Base-by-base conservation (phyloP, 2,113 vertebrate species). In the Nothobranchius kuhntae region DNA sequence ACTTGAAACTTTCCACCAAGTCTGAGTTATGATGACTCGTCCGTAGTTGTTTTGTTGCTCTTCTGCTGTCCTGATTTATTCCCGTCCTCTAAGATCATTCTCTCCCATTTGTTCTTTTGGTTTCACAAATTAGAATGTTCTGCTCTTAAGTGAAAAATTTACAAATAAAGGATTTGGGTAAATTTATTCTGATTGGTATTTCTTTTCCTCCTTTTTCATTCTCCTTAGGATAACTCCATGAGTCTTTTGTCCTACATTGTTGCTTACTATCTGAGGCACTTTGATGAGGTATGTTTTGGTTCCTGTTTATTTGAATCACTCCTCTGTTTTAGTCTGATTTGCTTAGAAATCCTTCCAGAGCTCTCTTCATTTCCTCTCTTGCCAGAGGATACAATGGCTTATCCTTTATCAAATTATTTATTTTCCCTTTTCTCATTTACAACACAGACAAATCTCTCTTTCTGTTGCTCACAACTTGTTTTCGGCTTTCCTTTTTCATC, bases 191-290 rank as follows among this genome's bases (percentile, higher is more conserved):
- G 61, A 68, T 83, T 53, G 70, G 84, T 71, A 81, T 88, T 81
- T 59, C 68, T 85, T 70, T 82, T 88, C 66, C 84, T 82, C 83
- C 83, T 83, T 88, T 85, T 82, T 84, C 84, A 81, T 87, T 21
- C 10, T 21, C 10, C 15, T 14, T 93, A 99, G 97, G 96, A 99
- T 89, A 98, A 96, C 89, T 96, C 94, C 87, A 94, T 92, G 85
- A 98, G 95, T 88, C 95, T 99, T 87, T 91, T 99, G 36, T 96
- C 94, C n/a, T 99, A 97, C 71, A 95, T 97, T 51, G 96, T 98
- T 77, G 94, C 96, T 26, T 98, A 97, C 91, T 98, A 97, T 92
- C 92, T 99, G 75, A 95, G 92, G 81, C 96, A 99, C 92, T 98
- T 98, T 94, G 95, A 98, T 91, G 94, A 98, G 95, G 96, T 99